A percentile compares a stretch with the other conserved stretches of the same genome.
phyloP scores from a whole-genome alignment of 2,113 vertebrate genomes.

The Sylvietta virens region DNA sequence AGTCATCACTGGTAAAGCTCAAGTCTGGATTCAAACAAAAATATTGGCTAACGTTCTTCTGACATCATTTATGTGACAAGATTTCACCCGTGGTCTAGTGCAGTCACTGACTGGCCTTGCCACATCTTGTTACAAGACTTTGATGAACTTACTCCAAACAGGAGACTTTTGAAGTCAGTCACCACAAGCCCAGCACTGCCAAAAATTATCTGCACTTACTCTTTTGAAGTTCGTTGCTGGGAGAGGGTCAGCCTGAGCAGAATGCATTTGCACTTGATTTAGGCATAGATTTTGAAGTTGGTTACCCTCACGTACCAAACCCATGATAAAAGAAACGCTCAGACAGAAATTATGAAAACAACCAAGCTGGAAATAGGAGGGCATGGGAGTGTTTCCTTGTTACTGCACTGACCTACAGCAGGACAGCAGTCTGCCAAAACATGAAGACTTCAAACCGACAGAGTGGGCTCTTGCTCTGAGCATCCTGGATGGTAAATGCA shows the following conservation, averaged over 20 bases:
- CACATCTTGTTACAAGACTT: background rate
- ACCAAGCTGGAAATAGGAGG: accelerated
- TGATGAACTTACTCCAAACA: background rate
- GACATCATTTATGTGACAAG: background rate
- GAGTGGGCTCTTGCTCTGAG: background rate
- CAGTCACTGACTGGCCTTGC: background rate
- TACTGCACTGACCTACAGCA: background rate
- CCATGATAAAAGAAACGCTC: background rate
- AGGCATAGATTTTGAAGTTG: background rate
- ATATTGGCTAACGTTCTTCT: accelerated
- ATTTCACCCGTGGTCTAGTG: accelerated
- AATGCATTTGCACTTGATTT: background rate
- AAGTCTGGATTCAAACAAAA: background rate
- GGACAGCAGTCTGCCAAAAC: background rate
- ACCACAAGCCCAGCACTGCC: background rate
- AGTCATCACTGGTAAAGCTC: background rate
- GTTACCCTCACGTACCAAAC: background rate
- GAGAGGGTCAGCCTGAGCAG: background rate
- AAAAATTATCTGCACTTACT: background rate
- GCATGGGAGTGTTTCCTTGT: accelerated
- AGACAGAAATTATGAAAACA: background rate
- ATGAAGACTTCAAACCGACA: background rate
- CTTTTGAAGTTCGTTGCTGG: background rate
- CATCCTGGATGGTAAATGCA: accelerated
- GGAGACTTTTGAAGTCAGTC: background rate